These are phyloP conservation scores for Pterostichus niger DNA, from an alignment of 2,888 invertebrate genomes.

Conservation along the genomic window DNA sequence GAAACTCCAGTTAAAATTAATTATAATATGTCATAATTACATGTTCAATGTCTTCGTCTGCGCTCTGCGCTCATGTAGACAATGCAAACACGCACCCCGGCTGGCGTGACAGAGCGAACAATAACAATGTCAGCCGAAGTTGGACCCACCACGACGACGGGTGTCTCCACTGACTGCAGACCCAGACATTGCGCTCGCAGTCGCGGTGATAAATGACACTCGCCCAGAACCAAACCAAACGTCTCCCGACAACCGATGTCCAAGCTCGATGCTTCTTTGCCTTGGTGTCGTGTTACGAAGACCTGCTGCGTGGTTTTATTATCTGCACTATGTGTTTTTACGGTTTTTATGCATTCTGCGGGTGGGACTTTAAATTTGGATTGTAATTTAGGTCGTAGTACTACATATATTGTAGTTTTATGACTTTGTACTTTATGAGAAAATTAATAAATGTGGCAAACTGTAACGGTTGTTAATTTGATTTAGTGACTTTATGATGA, in stretches of 20 bases:
- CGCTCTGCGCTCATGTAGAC: background rate
- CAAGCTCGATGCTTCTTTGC: background rate
- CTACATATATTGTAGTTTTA: too few relatives aligned
- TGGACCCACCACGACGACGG: slow-evolving; percentile 39
- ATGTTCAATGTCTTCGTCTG: background rate
- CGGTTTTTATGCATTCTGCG: background rate
- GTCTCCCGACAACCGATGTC: background rate
- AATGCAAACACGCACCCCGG: background rate
- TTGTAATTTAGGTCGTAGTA: background rate
- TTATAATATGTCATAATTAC: too few relatives aligned
- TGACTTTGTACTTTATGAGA: too few relatives aligned
- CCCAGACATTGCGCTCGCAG: background rate
- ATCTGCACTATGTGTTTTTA: background rate
- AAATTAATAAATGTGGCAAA: too few relatives aligned
- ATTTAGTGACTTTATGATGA: background rate
- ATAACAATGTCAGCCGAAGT: slow-evolving; percentile 14
- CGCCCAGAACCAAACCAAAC: slow-evolving; percentile 24
- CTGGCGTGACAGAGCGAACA: background rate
- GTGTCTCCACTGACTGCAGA: slow-evolving; percentile 1
- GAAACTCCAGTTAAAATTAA: background rate
- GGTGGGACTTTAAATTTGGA: background rate
- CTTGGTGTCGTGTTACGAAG: background rate
- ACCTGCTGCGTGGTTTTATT: background rate
- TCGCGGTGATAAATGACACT: slow-evolving; percentile 51
- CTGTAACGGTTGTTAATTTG: slow-evolving; percentile 1